Conservation (phyloP, 2,113 vertebrate species). For the Phaethon lepturus region DNA sequence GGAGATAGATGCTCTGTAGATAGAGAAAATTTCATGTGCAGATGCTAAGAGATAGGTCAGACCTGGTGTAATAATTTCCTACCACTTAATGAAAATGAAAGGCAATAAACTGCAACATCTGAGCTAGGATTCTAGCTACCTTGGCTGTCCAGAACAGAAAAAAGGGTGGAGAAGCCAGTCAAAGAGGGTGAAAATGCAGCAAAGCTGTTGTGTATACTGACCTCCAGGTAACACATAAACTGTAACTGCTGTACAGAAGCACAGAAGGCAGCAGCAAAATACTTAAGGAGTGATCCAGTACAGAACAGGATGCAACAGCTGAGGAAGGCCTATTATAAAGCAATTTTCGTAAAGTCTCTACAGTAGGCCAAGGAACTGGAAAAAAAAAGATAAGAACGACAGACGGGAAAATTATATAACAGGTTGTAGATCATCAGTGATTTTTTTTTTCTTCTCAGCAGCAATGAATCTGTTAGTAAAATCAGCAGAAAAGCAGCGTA, state of each 20-base stretch:
- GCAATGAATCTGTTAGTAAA: constrained; percentile 73
- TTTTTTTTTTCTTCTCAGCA: constrained; percentile 29
- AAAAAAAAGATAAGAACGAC: not conserved
- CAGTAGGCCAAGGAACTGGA: not conserved
- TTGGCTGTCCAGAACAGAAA: not conserved
- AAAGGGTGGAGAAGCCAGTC: not conserved
- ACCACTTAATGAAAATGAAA: not conserved
- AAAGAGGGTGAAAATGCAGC: not conserved
- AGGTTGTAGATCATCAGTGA: constrained; percentile 17
- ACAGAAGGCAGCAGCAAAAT: not conserved
- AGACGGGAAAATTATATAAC: constrained; percentile 29
- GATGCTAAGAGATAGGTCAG: not conserved
- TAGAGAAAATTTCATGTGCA: not conserved
- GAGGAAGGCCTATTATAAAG: not conserved
- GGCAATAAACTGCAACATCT: not conserved
- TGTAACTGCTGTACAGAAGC: not conserved
- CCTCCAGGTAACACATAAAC: not conserved
- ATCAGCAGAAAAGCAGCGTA: constrained; percentile 71
- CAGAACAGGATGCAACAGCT: not conserved
- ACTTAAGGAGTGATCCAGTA: not conserved
- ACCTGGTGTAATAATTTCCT: not conserved
- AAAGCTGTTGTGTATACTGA: not conserved
- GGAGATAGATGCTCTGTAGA: not conserved
- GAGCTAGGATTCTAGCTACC: not conserved
- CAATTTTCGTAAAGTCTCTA: not conserved